Base-by-base conservation (phyloP, 2,113 vertebrate species). In the Gobiocypris rarus region DNA sequence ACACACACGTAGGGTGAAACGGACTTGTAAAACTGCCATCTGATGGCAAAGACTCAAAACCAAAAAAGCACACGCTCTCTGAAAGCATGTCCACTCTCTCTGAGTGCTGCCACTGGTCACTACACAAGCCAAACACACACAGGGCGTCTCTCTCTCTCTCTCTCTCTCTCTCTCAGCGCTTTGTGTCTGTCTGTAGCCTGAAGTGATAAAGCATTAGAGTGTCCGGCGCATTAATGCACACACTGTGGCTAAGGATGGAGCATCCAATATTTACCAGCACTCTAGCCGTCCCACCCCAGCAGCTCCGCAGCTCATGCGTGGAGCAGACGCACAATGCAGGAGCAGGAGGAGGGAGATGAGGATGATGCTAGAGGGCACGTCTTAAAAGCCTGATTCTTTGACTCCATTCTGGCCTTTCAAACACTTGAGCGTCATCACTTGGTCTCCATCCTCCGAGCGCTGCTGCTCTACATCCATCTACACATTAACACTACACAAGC, bases 241-340 rank as follows among this genome's bases (percentile, higher is more conserved):
- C 26, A 17, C 15, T 65, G 71, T 75, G 54, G n/a, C 65, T 69
- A 31, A 81, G 89, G 83, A 69, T 38, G 38, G 5, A 69, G 65
- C 19, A 69, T 77, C n/a, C 84, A 92, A 88, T 91, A 93, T 92
- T 92, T 89, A 91, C 87, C 87, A 88, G 88, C 82, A 71, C 81
- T 74, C 69, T 84, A 70, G 52, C 41, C 14, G 65, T 56, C n/a
- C 38, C 38, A 38, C 38, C 7, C 38, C 38, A 38, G 38, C 38
- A 38, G 34, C 34, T 3, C 59, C 26, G 22, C 45, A 91, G 92
- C 92, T 89, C 89, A 91, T 89, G 93, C 91, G 91, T 92, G 87
- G 85, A 90, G 38, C 17, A 69, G 93, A 92, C 88, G 82, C 89
- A 91, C 34, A 71, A 76, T 17, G 58, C 70, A 70, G 50, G 28